phyloP scores from a whole-genome alignment of 2,888 invertebrate species.

The Eupithecia dodoneata region DNA sequence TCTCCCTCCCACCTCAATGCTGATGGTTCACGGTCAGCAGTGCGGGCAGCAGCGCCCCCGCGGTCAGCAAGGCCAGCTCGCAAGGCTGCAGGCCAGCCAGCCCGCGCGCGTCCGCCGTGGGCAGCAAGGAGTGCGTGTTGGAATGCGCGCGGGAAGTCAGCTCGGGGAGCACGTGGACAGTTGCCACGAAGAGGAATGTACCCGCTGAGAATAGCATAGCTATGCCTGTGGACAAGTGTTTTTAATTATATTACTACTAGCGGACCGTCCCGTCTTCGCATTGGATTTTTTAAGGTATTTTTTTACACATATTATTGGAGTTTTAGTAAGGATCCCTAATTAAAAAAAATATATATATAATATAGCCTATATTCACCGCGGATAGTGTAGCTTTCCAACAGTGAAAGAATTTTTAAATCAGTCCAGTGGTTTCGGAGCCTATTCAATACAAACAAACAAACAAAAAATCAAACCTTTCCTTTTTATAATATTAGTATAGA shows the following conservation, averaged over 20 bases:
- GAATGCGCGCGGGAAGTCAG: slow-evolving; percentile 85
- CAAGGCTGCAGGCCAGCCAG: slow-evolving; percentile 87
- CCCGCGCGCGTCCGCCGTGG: slow-evolving; percentile 63
- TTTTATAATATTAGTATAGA: too few relatives aligned
- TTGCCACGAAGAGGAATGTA: slow-evolving; percentile 99
- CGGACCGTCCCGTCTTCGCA: too few relatives aligned
- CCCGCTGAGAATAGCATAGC: slow-evolving; percentile 99
- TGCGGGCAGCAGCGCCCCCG: slow-evolving; percentile 94
- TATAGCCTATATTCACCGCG: too few relatives aligned
- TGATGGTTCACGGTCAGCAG: slow-evolving; percentile 94
- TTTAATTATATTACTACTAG: background rate
- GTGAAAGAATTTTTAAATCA: too few relatives aligned
- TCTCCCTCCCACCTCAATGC: background rate
- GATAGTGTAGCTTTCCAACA: too few relatives aligned
- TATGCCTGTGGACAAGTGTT: slow-evolving; percentile 82
- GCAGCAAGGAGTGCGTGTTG: slow-evolving; percentile 71
- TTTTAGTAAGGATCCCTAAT: too few relatives aligned
- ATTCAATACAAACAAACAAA: too few relatives aligned
- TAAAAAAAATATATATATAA: too few relatives aligned
- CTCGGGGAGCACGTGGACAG: slow-evolving; percentile 99
- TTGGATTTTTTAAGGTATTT: too few relatives aligned
- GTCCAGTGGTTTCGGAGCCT: too few relatives aligned
- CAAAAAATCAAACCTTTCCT: too few relatives aligned
- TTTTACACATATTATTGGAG: too few relatives aligned
- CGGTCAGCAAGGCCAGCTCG: slow-evolving; percentile 92